Base-by-base conservation (phyloP, 1,140 invertebrate species). In the Drosophila malerkotliana region DNA sequence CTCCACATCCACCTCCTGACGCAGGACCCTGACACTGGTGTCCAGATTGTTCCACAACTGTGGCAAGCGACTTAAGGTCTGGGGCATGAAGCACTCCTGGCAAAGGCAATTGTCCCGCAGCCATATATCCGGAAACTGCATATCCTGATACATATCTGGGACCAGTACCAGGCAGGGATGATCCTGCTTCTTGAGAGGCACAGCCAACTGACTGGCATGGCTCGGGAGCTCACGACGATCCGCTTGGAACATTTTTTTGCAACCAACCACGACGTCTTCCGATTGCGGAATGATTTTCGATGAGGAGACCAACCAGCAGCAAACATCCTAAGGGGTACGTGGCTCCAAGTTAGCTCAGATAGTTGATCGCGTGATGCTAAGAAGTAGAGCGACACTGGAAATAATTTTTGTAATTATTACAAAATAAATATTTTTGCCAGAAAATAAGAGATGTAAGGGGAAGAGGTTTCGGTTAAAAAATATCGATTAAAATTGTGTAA, bases 61-160 rank as follows among this genome's bases (percentile, higher is more conserved):
- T 3, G 88, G 88, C 44, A 94, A 77, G 9, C 94, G 90, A 54
- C 95, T 95, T 69, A 93, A 89, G 0, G 95, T 94, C 28, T 92
- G 90, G 15, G 82, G 63, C 79, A 95, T 93, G 72, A 94, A 95
- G 79, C 95, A 96, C n/a, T 92, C 56, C 47, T 91, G 61, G 79
- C 95, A 96, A 64, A 93, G 94, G 67, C 95, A 95, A 79, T 96
- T 95, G 72, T 96, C 95, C 69, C 95, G 91, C 34, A 96, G 83
- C 94, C 95, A 96, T 14, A 95, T 92, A 54, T 92, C 92, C 0
- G 95, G 95, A 79, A 93, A 96, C 37, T 93, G 89, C 30, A 93
- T 84, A 12, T 79, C 51, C 60, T 92, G 54, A 9, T 45, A 47
- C 12, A 64, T 39, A 44, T 55, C 52, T 7, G 21, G 39, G 3